Evolutionary conservation across 2,888 invertebrate genomes (phyloP), one percentile per base, ranked within the genome.

Genomic region (Caenorhabditis japonica): DNA sequence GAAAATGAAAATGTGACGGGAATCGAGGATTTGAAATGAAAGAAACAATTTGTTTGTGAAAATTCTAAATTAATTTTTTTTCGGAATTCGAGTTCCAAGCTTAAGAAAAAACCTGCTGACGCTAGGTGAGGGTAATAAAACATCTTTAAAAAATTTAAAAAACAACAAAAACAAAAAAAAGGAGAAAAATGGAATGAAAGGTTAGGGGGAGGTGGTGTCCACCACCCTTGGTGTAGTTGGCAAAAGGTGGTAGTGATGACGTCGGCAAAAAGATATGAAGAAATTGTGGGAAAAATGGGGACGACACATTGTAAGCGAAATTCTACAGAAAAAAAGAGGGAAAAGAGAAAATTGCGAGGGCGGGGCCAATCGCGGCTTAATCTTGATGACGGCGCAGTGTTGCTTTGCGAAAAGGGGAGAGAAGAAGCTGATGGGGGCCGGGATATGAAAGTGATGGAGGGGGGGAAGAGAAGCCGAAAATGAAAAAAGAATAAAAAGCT

Each of bases 371-470:
- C 44, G 23, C 30, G 62, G 64, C 64, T 72, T 58, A 72, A 72
- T 72, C 72, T 72, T 71, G 71, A 71, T 71, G 71, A 52, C 71
- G 62, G 41, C 44, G 39, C 27, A 52, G 51, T 60, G 53, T 70
- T 60, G 43, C 59, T 46, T 49, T 30, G 38, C 13, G 30, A 44
- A 52, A 47, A 58, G 44, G 47, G 21, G 33, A 33, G 17, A 4
- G 44, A 44, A 46, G 15, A 19, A n/a, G 33, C 53, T n/a, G 33
- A 38, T 34, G 25, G 21, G 25, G 30, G 25, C 39, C 10, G 43
- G 21, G 17, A 60, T 33, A 69, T 34, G 53, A 49, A 49, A 44
- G 61, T 70, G 60, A 60, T 60, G 60, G 25, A 43, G 44, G 46
- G 23, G 39, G 21, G 36, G 27, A 25, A 39, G 41, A 17, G 53